phyloP scores from a whole-genome alignment of 2,113 vertebrate species.

The Neogale vison region DNA sequence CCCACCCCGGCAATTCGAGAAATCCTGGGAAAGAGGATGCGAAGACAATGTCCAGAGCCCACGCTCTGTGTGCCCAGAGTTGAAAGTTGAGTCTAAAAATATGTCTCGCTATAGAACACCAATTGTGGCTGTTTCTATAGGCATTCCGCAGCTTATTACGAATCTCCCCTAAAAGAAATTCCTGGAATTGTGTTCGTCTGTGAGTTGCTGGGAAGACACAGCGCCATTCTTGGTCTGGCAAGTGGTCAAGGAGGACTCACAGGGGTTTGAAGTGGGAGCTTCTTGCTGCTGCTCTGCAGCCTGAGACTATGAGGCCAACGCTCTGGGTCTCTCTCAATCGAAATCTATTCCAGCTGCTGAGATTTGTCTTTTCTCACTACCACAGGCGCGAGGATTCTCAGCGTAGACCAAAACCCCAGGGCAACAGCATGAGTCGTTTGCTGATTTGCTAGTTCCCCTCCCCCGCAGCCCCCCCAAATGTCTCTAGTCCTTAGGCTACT shows the following conservation, averaged over 20 bases:
- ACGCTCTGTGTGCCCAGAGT: constrained; percentile 52
- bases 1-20: constrained; percentile 47
- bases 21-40: constrained; percentile 54
- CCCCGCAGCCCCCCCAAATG: neutral
- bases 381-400: neutral
- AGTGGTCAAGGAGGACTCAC: neutral
- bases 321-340: neutral
- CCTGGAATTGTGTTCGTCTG: constrained; percentile 55
- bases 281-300: neutral
- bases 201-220: constrained; percentile 30
- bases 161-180: constrained; percentile 61
- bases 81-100: constrained; percentile 76
- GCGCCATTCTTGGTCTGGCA: neutral
- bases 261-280: neutral
- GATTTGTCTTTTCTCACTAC: neutral
- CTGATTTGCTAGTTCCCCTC: neutral
- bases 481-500: neutral
- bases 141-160: constrained; percentile 47
- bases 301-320: neutral
- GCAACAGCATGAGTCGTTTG: neutral
- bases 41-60: constrained; percentile 74
- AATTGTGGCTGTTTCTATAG: constrained; percentile 66
- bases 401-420: neutral
- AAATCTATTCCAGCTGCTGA: neutral
- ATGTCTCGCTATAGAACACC: constrained; percentile 72